phyloP scores from a whole-genome alignment of 2,113 vertebrate species.

The Perca flavescens region DNA sequence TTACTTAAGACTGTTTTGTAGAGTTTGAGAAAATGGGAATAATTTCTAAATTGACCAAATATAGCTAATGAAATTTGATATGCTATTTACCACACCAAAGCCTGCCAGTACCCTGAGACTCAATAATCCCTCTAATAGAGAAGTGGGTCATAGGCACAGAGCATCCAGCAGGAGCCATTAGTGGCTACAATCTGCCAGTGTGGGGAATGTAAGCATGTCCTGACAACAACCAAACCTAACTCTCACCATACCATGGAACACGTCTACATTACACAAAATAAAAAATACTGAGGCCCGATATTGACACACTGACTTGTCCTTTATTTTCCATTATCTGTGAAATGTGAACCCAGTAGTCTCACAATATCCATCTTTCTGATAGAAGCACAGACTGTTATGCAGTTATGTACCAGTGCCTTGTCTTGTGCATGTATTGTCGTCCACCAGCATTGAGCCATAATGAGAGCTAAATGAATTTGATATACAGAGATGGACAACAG shows the following conservation, averaged over 20 bases:
- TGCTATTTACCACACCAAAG: slow-evolving; percentile 6
- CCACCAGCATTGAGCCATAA: slow-evolving; percentile 16
- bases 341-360: neutral
- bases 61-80: slow-evolving; percentile 7
- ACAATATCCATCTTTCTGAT: neutral
- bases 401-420: slow-evolving; percentile 18
- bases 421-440: slow-evolving; percentile 11
- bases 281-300: neutral
- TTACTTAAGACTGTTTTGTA: neutral
- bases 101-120: slow-evolving; percentile 22
- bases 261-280: neutral
- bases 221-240: slow-evolving; percentile 49
- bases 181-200: slow-evolving; percentile 31
- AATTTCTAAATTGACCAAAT: slow-evolving; percentile 19
- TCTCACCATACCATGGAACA: slow-evolving; percentile 3
- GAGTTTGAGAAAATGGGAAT: neutral
- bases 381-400: slow-evolving; percentile 8
- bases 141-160: slow-evolving; percentile 26
- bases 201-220: slow-evolving; percentile 38
- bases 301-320: slow-evolving; percentile 12
- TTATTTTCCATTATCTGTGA: slow-evolving; percentile 12
- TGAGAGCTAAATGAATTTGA: slow-evolving; percentile 71
- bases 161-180: slow-evolving; percentile 38
- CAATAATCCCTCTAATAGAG: slow-evolving; percentile 46
- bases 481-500: slow-evolving; percentile 58